Conservation (phyloP, 1,140 invertebrate species). For the Bradynema listronoti region DNA sequence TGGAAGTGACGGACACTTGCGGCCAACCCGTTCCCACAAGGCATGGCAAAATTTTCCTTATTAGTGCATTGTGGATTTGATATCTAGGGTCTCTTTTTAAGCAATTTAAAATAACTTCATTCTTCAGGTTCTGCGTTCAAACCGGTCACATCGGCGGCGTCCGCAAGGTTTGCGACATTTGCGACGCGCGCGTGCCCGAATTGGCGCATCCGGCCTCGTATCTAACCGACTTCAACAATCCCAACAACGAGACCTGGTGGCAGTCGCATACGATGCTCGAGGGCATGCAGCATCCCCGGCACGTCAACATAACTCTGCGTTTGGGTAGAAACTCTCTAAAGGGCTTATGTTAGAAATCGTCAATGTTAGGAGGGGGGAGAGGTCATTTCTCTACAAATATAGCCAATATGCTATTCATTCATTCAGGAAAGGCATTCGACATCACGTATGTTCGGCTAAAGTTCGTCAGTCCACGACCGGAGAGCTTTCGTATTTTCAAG, state of each 20-base stretch:
- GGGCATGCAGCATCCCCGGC: conserved; percentile 76
- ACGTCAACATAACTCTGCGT: conserved; percentile 82
- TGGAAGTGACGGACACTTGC: conserved; percentile 91
- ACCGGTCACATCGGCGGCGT: conserved; percentile 40
- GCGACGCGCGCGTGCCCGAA: conserved; percentile 21
- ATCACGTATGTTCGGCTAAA: conserved; percentile 88
- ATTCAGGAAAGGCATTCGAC: conserved; percentile 75
- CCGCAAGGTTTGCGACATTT: conserved; percentile 52
- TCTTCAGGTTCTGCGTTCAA: conserved; percentile 73
- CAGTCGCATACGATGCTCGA: conserved; percentile 94
- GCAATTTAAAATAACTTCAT: conserved; percentile 7
- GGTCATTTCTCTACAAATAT: no score
- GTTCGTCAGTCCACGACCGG: conserved; percentile 86
- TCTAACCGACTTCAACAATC: conserved; percentile 81
- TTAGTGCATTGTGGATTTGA: not conserved
- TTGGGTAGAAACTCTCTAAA: conserved; percentile 66
- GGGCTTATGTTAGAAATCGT: conserved; percentile 63
- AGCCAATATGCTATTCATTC: no score
- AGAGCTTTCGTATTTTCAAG: conserved; percentile 94
- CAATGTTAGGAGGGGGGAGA: no score
- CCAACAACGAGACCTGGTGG: conserved; percentile 91
- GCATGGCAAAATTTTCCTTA: conserved; percentile 24
- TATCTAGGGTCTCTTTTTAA: not conserved
- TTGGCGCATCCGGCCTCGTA: conserved; percentile 70
- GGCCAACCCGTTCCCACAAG: conserved; percentile 69